Percentiles rank a stretch among this genome's conserved stretches.
phyloP scores from a whole-genome alignment of 2,888 invertebrate genomes.

The Thymelicus acteon region DNA sequence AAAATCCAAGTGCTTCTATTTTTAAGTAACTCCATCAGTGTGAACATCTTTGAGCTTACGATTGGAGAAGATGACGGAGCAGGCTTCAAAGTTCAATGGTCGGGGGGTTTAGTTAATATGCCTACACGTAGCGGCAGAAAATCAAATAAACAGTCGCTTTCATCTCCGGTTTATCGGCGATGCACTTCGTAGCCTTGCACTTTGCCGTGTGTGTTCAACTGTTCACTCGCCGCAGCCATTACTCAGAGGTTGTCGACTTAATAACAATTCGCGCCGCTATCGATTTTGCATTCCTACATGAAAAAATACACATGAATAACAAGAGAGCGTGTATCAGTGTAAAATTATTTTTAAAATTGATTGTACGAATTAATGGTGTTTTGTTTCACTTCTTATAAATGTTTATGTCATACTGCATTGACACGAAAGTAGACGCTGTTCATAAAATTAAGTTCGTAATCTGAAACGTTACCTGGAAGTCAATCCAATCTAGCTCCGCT shows the following conservation, averaged over 20 bases:
- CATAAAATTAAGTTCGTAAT: neutral
- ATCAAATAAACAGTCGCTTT: constrained; percentile 81
- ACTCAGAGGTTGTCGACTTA: constrained; percentile 67
- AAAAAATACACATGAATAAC: constrained; percentile 20
- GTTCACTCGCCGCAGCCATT: constrained; percentile 62
- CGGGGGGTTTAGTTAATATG: constrained; percentile 68
- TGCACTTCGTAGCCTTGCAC: constrained; percentile 79
- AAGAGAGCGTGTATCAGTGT: constrained; percentile 2
- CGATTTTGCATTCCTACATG: constrained; percentile 53
- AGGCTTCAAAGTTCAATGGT: constrained; percentile 60
- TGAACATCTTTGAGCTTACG: constrained; percentile 54
- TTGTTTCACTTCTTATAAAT: neutral
- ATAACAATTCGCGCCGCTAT: constrained; percentile 58
- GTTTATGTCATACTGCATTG: neutral
- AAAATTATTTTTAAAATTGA: neutral
- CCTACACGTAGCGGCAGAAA: constrained; percentile 67
- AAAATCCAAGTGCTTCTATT: constrained; percentile 38
- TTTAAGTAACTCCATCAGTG: constrained; percentile 37
- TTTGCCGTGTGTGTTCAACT: constrained; percentile 64
- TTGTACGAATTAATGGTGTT: neutral
- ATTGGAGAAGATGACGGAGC: constrained; percentile 54
- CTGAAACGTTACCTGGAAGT: constrained; percentile 12
- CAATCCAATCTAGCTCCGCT: constrained; percentile 8
- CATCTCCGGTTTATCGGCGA: constrained; percentile 78
- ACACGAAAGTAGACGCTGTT: neutral